Percentiles rank a stretch among this genome's conserved stretches.
Conservation (phyloP, 2,113 vertebrate species). For the Zapornia atra region DNA sequence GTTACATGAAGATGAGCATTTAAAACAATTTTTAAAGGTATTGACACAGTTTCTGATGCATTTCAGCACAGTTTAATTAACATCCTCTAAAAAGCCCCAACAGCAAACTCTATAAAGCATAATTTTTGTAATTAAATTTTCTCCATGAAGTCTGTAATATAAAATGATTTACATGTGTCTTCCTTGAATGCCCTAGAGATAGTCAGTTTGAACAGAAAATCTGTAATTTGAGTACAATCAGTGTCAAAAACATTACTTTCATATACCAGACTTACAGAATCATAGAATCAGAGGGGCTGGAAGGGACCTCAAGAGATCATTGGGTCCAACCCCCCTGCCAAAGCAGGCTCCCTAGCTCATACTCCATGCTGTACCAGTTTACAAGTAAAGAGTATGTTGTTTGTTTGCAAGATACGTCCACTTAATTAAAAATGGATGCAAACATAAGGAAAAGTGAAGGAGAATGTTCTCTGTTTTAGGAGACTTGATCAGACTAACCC, state of each 20-base stretch:
- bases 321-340: too few species aligned
- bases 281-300: too few species aligned
- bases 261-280: not conserved
- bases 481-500: not conserved
- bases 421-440: not conserved
- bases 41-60: not conserved
- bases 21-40: conserved; percentile 95
- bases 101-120: not conserved
- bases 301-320: too few species aligned
- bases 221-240: not conserved
- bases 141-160: not conserved
- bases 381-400: not conserved
- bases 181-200: not conserved
- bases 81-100: not conserved
- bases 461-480: not conserved
- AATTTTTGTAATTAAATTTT: not conserved
- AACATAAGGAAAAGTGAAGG: not conserved
- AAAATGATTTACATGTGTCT: not conserved
- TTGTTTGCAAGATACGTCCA: not conserved
- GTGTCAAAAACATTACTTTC: not conserved
- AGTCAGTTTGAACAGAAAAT: not conserved
- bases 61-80: not conserved
- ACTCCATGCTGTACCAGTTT: not conserved
- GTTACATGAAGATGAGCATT: conserved; percentile 89
- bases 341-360: too few species aligned